Evolutionary conservation across 2,113 vertebrate species (phyloP), one percentile per base, ranked within the genome.

Genomic region (Gobius niger): DNA sequence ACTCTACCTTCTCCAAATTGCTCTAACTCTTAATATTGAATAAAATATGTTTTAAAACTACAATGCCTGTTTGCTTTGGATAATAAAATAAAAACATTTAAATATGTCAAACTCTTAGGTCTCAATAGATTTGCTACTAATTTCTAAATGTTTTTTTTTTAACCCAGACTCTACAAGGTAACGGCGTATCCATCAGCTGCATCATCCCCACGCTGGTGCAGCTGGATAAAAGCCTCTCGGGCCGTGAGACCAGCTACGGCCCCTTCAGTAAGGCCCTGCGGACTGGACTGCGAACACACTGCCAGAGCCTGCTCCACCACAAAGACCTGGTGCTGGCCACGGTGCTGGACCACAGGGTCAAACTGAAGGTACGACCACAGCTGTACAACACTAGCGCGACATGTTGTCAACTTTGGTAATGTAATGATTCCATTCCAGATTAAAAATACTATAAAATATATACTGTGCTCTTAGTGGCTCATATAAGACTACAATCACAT

Each of bases 331-430:
- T 93, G 7, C 51, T 89, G 6, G 90, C 91, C 54, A 77, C 91
- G 0, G 82, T 93, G 16, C 82, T 93, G 0, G 91, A 93, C 62
- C 93, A 91, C 7, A 84, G 89, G 52, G 85, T 91, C 68, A 93
- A 93, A 81, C 80, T 93, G 12, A 72, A 88, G 87, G 89, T 91
- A 81, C 40, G 19, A 18, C 16, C 50, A 52, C 50, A 52, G 16
- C 10, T 51, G 24, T 34, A 34, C 24, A 34, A 34, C 24, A 34
- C 5, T 34, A 51, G 14, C 16, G 16, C 16, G 8, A 51, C n/a
- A 51, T 15, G 13, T 15, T 49, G n/a, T n/a, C n/a, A n/a, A n/a
- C n/a, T n/a, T n/a, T n/a, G 24, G 24, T 34, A 34, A 34, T 34
- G 24, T 34, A 34, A 34, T 34, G 24, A 34, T 34, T 34, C 24